phyloP scores from a whole-genome alignment of 2,888 invertebrate genomes.

The Cylloceria caligata region DNA sequence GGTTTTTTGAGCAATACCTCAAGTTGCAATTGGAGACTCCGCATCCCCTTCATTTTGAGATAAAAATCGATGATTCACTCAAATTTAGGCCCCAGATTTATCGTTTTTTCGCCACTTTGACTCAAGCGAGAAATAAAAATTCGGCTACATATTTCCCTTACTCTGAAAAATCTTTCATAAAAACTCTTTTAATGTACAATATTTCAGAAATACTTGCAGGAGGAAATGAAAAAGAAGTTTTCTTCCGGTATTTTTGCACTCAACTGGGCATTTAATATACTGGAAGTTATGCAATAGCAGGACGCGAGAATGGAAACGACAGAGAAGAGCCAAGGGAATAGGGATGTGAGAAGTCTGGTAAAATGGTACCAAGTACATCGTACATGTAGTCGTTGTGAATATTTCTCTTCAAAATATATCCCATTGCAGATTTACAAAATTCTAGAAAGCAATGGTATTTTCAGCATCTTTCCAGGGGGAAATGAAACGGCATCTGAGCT shows the following conservation, averaged over 20 bases:
- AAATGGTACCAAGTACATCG: not conserved
- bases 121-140: not conserved
- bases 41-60: not conserved
- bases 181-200: not conserved
- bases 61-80: not conserved
- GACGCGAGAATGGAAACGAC: conserved; percentile 6
- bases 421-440: conserved; percentile 6
- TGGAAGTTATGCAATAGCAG: conserved; percentile 36
- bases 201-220: not conserved
- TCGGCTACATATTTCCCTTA: too few species aligned
- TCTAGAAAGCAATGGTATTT: conserved; percentile 15
- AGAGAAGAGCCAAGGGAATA: not conserved
- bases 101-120: not conserved
- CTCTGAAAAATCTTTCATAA: not conserved
- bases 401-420: not conserved
- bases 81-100: not conserved
- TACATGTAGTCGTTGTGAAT: not conserved
- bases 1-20: not conserved
- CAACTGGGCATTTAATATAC: conserved; percentile 18
- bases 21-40: not conserved
- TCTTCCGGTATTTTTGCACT: conserved; percentile 21
- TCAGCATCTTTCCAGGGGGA: conserved; percentile 24
- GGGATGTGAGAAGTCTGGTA: not conserved
- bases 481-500: conserved; percentile 7
- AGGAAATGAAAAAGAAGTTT: not conserved